These are phyloP conservation scores for Rhagoletis pomonella DNA, from an alignment of 1,140 invertebrate species.

Conservation along the genomic window DNA sequence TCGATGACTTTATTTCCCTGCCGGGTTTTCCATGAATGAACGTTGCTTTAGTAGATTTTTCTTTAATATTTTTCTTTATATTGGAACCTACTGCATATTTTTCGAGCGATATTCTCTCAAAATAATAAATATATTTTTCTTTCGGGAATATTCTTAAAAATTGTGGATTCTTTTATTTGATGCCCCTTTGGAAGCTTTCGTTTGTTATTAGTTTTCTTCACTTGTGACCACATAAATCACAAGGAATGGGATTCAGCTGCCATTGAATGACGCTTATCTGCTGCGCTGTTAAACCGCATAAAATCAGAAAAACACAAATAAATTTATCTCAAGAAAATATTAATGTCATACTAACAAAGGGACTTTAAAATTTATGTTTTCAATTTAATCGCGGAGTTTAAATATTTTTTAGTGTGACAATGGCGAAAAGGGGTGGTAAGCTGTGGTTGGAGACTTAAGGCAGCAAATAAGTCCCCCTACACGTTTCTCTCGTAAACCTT, in stretches of 20 bases:
- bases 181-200: neutral
- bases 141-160: no score
- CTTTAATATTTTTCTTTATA: neutral
- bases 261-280: neutral
- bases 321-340: no score
- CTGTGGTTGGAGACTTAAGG: no score
- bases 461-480: no score
- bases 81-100: neutral
- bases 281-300: neutral
- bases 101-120: neutral
- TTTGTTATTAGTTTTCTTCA: conserved; percentile 2
- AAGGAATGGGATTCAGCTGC: neutral
- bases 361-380: no score
- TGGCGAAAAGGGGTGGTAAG: no score
- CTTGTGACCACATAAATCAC: conserved; percentile 20
- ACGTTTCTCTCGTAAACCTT: no score
- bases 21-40: neutral
- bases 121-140: neutral
- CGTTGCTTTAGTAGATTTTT: neutral
- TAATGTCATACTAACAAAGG: no score
- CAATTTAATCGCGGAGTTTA: neutral
- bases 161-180: neutral
- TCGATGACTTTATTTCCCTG: conserved; percentile 3
- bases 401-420: no score
- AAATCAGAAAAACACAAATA: neutral